These are phyloP conservation scores for Octodon degus DNA, from an alignment of 2,113 vertebrate species.

Conservation along the genomic window DNA sequence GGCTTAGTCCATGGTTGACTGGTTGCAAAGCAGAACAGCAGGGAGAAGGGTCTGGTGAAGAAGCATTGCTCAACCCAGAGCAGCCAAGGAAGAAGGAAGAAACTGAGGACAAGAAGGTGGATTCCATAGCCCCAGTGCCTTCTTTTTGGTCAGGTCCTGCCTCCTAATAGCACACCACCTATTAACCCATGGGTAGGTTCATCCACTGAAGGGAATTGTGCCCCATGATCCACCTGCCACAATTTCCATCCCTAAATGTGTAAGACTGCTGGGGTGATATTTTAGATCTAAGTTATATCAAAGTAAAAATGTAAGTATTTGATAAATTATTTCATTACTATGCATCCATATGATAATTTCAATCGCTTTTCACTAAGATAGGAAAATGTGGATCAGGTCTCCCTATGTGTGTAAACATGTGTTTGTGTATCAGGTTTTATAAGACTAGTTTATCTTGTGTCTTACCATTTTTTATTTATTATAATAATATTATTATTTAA, in stretches of 20 bases:
- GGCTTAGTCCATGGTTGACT: neutral
- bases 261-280: neutral
- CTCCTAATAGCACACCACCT: neutral
- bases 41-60: neutral
- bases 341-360: constrained; percentile 31
- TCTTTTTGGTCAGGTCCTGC: neutral
- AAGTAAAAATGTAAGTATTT: neutral
- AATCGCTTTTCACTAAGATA: constrained; percentile 5
- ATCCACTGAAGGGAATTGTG: neutral
- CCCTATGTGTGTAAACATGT: neutral
- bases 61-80: neutral
- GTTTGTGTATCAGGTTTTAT: neutral
- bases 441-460: constrained; percentile 19
- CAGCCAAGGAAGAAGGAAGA: neutral
- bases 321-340: constrained; percentile 9
- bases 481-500: constrained; percentile 26
- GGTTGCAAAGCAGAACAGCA: neutral
- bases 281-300: neutral
- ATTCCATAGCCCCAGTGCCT: neutral
- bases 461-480: constrained; percentile 33
- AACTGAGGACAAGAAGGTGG: neutral
- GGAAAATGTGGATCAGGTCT: neutral
- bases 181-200: neutral
- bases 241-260: neutral
- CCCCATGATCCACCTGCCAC: neutral